These are phyloP conservation scores for Drosophila pseudotakahashii DNA, from an alignment of 2,888 invertebrate genomes.

Conservation along the genomic window DNA sequence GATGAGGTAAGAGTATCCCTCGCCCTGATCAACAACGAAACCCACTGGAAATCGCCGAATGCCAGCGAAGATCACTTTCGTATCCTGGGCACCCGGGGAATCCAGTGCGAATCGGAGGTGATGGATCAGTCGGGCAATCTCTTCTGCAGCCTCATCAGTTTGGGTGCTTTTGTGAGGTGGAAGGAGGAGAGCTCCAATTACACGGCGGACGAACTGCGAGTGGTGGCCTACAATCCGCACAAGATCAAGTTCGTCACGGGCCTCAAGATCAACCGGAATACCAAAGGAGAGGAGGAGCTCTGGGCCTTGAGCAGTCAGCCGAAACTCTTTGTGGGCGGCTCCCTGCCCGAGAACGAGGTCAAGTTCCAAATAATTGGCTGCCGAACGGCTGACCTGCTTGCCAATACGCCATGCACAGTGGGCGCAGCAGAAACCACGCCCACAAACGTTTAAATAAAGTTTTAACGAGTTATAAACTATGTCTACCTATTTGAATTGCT, in stretches of 20 bases:
- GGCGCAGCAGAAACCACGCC: conserved; percentile 36
- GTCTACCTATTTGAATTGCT: conserved; percentile 19
- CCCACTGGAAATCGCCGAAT: conserved; percentile 84
- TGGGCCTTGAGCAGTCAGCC: conserved; percentile 87
- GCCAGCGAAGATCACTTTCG: conserved; percentile 85
- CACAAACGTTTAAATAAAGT: neutral
- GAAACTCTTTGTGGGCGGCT: conserved; percentile 68
- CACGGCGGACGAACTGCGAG: conserved; percentile 84
- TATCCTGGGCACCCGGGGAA: conserved; percentile 86
- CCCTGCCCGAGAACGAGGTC: conserved; percentile 83
- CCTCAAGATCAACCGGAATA: conserved; percentile 88
- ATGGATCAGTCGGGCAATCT: conserved; percentile 89
- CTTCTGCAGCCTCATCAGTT: conserved; percentile 89
- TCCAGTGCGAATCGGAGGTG: conserved; percentile 90
- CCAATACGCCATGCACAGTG: conserved; percentile 76
- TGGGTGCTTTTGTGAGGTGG: conserved; percentile 91
- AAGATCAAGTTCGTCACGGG: conserved; percentile 91
- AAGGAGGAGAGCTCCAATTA: conserved; percentile 88
- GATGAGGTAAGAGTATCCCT: conserved; percentile 87
- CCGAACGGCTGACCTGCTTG: conserved; percentile 75
- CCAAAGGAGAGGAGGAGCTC: conserved; percentile 86
- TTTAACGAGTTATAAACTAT: conserved; percentile 14
- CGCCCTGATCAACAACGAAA: conserved; percentile 86
- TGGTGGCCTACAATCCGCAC: conserved; percentile 86
- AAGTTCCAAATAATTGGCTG: conserved; percentile 90